A percentile compares a stretch with the other conserved stretches of the same genome.
phyloP scores from a whole-genome alignment of 2,797 vertebrate genomes.

The Rhinella marina region DNA sequence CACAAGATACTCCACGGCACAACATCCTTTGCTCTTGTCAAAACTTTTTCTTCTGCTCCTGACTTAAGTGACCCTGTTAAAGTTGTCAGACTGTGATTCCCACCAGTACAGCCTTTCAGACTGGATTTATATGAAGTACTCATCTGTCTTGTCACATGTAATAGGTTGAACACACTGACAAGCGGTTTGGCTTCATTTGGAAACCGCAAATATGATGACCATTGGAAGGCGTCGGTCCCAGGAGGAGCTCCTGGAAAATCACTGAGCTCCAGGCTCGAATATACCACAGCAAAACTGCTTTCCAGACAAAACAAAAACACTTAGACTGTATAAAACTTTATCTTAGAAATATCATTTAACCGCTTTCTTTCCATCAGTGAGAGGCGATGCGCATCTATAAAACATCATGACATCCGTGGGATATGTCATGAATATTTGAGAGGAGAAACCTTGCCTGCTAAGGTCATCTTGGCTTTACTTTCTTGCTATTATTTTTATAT shows the following conservation, averaged over 20 bases:
- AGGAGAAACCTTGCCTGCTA: background rate
- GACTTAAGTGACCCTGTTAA: constrained; percentile 38
- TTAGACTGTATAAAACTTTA: background rate
- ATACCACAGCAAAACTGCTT: background rate
- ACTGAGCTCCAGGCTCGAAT: background rate
- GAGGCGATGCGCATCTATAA: no score
- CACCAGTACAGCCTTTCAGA: constrained; percentile 45
- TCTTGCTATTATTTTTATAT: background rate
- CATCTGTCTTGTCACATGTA: constrained; percentile 46
- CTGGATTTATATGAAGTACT: constrained; percentile 28
- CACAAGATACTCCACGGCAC: background rate
- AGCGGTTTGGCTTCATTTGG: constrained; percentile 7
- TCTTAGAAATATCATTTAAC: background rate
- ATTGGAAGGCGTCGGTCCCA: constrained; percentile 1
- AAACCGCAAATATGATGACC: constrained; percentile 39
- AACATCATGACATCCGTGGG: no score
- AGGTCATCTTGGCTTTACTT: background rate
- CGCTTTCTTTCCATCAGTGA: background rate
- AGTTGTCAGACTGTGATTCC: constrained; percentile 51
- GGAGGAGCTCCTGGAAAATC: background rate
- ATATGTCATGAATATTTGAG: no score
- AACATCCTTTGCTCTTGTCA: background rate
- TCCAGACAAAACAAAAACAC: background rate
- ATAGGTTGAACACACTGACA: constrained; percentile 18
- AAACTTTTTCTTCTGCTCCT: constrained; percentile 11